A percentile compares a stretch with the other conserved stretches of the same genome.
phyloP scores from a whole-genome alignment of 2,797 vertebrate species.

The Ctenopoma multispine region DNA sequence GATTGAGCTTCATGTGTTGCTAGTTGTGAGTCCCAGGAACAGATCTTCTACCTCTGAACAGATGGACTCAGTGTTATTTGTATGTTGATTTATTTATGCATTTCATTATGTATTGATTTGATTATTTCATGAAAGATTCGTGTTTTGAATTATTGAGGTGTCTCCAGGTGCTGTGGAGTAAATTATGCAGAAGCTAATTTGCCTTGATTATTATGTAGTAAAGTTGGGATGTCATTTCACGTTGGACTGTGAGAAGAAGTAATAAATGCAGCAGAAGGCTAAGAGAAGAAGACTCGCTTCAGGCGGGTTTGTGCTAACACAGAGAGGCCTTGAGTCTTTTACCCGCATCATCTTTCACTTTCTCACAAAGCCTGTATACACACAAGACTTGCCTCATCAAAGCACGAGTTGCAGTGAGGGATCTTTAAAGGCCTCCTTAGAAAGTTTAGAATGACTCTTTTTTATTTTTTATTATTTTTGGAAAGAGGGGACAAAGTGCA shows the following conservation, averaged over 20 bases:
- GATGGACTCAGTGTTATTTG: slow-evolving; percentile 88
- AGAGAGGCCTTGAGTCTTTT: slow-evolving; percentile 39
- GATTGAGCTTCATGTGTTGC: slow-evolving; percentile 15
- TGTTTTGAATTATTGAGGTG: slow-evolving; percentile 95
- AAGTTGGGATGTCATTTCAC: slow-evolving; percentile 57
- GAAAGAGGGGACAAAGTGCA: slow-evolving; percentile 31
- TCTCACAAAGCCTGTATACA: slow-evolving; percentile 5
- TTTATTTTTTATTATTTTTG: slow-evolving; percentile 68
- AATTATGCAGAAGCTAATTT: slow-evolving; percentile 97
- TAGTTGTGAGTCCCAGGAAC: slow-evolving; percentile 49
- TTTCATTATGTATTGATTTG: slow-evolving; percentile 98
- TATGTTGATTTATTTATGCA: slow-evolving; percentile 94
- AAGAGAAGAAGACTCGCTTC: slow-evolving; percentile 43
- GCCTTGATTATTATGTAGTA: slow-evolving; percentile 91
- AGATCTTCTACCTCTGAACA: slow-evolving; percentile 64
- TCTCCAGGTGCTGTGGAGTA: slow-evolving; percentile 90
- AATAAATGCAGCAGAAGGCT: slow-evolving; percentile 51
- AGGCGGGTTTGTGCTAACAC: slow-evolving; percentile 36
- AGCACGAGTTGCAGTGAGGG: slow-evolving; percentile 26
- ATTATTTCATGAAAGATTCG: slow-evolving; percentile 97
- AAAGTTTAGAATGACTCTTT: slow-evolving; percentile 45
- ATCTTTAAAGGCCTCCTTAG: slow-evolving; percentile 31
- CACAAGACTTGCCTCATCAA: slow-evolving; percentile 26
- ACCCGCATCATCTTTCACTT: slow-evolving; percentile 26
- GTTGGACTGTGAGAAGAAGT: slow-evolving; percentile 36